Conservation (phyloP, 1,140 invertebrate species). For the Anoplolepis gracilipes region DNA sequence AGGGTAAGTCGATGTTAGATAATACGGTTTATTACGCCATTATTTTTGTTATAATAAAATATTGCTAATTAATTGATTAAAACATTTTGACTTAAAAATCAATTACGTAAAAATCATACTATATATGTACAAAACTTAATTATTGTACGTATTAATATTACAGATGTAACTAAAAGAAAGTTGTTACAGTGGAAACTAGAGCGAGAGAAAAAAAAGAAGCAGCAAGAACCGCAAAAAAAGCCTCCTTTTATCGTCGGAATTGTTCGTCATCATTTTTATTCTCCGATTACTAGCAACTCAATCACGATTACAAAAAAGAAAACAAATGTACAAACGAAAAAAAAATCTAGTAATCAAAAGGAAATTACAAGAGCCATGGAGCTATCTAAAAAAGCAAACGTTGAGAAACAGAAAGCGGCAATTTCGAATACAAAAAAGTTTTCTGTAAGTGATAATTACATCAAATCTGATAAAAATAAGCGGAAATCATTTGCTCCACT, state of each 20-base stretch:
- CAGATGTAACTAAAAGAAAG: background rate
- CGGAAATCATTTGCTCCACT: constrained; percentile 69
- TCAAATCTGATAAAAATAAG: background rate
- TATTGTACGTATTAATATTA: background rate
- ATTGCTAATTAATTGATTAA: background rate
- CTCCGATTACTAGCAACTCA: constrained; percentile 81
- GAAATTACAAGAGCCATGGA: background rate
- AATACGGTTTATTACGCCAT: background rate
- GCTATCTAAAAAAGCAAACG: constrained; percentile 15
- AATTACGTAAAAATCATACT: no score
- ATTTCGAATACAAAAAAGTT: background rate
- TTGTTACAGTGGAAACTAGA: constrained; percentile 82
- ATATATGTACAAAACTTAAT: no score
- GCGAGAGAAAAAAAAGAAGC: constrained; percentile 88
- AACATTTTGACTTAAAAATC: background rate
- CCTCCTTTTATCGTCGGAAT: constrained; percentile 81
- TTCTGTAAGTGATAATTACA: background rate
- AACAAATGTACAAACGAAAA: background rate
- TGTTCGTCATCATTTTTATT: constrained; percentile 79
- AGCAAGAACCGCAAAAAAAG: constrained; percentile 86
- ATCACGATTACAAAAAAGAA: background rate
- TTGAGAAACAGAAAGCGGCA: constrained; percentile 31
- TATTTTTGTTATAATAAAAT: background rate
- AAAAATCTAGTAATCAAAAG: background rate
- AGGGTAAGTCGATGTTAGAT: background rate